Percentiles rank a stretch among this genome's conserved stretches.
Evolutionary conservation across 2,113 vertebrate genomes (phyloP).

Genomic region (Anguilla japonica): DNA sequence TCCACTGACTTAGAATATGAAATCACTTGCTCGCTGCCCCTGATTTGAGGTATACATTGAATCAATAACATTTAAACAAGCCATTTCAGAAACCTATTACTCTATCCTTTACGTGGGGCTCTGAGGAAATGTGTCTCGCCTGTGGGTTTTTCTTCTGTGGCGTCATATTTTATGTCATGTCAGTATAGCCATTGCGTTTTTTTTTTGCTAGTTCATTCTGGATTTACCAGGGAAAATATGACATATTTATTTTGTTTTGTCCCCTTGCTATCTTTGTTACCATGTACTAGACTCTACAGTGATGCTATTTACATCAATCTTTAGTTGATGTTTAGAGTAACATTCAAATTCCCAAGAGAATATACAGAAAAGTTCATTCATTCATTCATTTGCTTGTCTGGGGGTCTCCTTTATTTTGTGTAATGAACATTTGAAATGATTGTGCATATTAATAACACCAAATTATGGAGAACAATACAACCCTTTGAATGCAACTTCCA

Average conservation of each 20-base stretch:
- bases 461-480: background rate
- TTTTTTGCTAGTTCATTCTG: background rate
- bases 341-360: too few relatives aligned
- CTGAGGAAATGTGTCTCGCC: background rate
- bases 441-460: background rate
- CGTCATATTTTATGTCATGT: background rate
- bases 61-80: constrained; percentile 1
- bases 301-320: background rate
- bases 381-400: background rate
- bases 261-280: too few relatives aligned
- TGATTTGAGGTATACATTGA: background rate
- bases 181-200: background rate
- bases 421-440: background rate
- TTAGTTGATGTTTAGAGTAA: too few relatives aligned
- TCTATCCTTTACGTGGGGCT: background rate
- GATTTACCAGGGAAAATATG: background rate
- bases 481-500: background rate
- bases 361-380: too few relatives aligned
- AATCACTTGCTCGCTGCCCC: background rate
- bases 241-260: too few relatives aligned
- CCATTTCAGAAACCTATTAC: background rate
- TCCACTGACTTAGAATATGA: background rate
- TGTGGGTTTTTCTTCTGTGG: background rate
- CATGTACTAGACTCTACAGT: background rate
- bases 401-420: background rate